Evolutionary conservation across 1,140 invertebrate species (phyloP), one percentile per base, ranked within the genome.

Genomic region (Drosophila sp.): DNA sequence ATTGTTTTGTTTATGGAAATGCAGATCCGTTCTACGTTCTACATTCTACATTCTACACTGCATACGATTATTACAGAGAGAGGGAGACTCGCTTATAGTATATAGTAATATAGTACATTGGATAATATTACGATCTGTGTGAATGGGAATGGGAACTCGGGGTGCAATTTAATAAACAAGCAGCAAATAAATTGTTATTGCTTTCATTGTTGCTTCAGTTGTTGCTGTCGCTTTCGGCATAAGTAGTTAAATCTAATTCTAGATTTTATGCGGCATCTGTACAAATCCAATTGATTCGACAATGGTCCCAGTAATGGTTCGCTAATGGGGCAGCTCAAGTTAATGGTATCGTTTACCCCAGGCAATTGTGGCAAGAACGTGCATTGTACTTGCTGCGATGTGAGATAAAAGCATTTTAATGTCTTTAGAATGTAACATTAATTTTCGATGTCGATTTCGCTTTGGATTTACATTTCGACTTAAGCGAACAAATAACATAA

Each of bases 381-480:
- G 59, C 58, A 64, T 70, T 64, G 76, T 51, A 29, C 18, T 53
- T 4, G 65, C 43, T 41, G 27, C 40, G 73, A 71, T 81, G 79
- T 65, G 36, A 78, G 80, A 83, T 84, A 83, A 76, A 75, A 73
- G 80, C 48, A 57, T 58, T 69, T 80, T 80, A 84, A 84, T 84
- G 80, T 84, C 67, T 84, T 83, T 84, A 80, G 80, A 84, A 80
- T 72, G 76, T 66, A 65, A 43, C 67, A 66, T 65, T 76, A 72
- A 69, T 21, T 57, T 34, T 56, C 29, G 45, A 13, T 21, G 16
- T 18, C 16, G 48, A 21, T 8, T 45, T 43, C 18, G n/a, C n/a
- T n/a, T n/a, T n/a, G n/a, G n/a, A 40, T 18, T 13, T 36, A 29
- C 7, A 41, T 25, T 46, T 25, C 18, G 45, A 38, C n/a, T 13